Base-by-base conservation (phyloP, 2,113 vertebrate species). In the Thamnaconus septentrionalis region DNA sequence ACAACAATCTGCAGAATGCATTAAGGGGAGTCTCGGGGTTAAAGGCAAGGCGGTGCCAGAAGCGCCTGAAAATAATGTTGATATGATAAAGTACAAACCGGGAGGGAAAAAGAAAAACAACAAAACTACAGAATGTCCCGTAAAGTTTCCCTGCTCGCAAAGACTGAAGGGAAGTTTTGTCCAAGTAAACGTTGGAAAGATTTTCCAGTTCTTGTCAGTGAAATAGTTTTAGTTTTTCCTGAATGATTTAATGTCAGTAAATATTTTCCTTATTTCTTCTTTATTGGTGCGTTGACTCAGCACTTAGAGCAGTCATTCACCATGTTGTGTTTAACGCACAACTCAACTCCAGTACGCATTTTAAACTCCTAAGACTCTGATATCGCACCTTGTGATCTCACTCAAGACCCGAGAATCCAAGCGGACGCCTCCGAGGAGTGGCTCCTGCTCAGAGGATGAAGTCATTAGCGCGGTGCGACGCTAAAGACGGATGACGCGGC, bases 1-100 rank as follows among this genome's bases (percentile, higher is more conserved):
- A 90, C 88, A 91, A 91, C 91, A 92, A 87, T 92, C 91, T 93
- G 92, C 76, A 90, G 86, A 86, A 93, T 81, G 86, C 91, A 91
- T 93, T 92, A 91, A 85, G 80, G 80, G 70, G 77, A 80, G 66
- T 71, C 71, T 59, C 64, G 40, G 62, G 78, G 71, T 84, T 79
- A 64, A 68, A 85, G 73, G 79, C 60, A 59, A 64, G 73, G 55
- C 69, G 69, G 55, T 3, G 1, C 60, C 58, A 56, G 56, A 46
- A 71, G 69, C 66, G 49, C 59, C 55, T 62, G 43, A 76, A 56
- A 64, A 76, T 68, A 52, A 70, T 42, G 65, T 57, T 48, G 56
- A 64, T 71, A 61, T 72, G 71, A 76, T 82, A 8, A 79, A 81
- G 61, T 77, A 63, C 46, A 54, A 61, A 66, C 8, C 44, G n/a